Conservation (phyloP, 2,113 vertebrate species). For the Sturnira hondurensis region DNA sequence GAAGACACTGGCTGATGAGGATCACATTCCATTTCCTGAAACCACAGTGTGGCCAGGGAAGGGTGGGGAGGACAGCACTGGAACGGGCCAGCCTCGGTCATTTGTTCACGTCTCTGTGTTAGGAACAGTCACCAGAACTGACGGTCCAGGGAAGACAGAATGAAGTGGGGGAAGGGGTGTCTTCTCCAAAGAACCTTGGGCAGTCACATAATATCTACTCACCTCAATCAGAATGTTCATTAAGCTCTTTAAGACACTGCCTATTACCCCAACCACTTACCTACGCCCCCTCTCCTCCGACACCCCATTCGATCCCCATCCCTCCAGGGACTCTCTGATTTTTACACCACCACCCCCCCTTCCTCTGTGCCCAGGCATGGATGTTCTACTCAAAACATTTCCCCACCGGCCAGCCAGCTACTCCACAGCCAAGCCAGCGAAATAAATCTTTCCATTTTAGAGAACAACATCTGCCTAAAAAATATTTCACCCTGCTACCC, state of each 20-base stretch:
- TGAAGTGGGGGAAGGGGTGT: neutral
- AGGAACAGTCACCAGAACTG: neutral
- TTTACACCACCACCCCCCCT: neutral
- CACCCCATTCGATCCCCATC: neutral
- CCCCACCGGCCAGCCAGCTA: neutral
- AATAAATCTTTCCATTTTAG: neutral
- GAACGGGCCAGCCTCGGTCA: neutral
- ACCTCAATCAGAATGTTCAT: neutral
- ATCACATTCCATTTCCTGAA: neutral
- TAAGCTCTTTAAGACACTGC: neutral
- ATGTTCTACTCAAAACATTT: neutral
- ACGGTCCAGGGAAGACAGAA: neutral
- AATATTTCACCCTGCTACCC: neutral
- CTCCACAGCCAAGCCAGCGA: neutral
- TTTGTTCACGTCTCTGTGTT: neutral
- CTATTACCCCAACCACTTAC: neutral
- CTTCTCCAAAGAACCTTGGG: neutral
- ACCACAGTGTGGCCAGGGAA: neutral
- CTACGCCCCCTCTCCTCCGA: neutral
- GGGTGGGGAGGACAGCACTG: neutral
- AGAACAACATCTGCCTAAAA: neutral
- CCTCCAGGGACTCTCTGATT: neutral
- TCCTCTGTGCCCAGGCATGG: neutral
- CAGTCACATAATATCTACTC: neutral
- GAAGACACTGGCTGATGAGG: neutral